Evolutionary conservation across 2,888 invertebrate genomes (phyloP), one percentile per base, ranked within the genome.

Genomic region (Zaprionus obscuricornis): DNA sequence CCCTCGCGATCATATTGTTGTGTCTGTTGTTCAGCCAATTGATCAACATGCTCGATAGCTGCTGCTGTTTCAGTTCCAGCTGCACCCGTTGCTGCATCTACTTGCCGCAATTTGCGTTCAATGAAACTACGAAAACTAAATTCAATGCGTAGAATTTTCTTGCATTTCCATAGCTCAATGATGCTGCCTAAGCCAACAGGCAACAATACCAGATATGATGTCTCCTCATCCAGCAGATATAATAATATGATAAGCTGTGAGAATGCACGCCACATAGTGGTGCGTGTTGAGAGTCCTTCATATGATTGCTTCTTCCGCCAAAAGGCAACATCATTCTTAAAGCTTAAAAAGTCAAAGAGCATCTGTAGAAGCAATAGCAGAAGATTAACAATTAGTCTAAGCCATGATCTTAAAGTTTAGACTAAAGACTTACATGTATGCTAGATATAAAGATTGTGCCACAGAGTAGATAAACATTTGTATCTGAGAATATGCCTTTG

Each of bases 111-210:
- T 6, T 76, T 65, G 42, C 79, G 71, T 0, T 50, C 34, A 8
- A 82, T 63, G 2, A 87, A 43, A 1, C 87, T 77, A 86, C 74
- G 79, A 81, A 92, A 92, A 6, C 90, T 89, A 18, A 94, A 85
- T 20, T 92, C 92, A n/a, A 96, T 87, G 88, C 96, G 96, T 2
- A 97, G 92, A 6, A 98, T 96, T 89, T 98, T 98, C 66, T 94
- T 96, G 33, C 97, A 95, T 91, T 99, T 99, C 99, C 99, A 98
- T 55, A 97, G 87, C 95, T 99, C 98, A 79, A 99, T 98, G 0
- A 98, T 52, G 8, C 95, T 93, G 47, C 96, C 96, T 64, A 98
- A 93, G 10, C 95, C 96, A 14, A 96, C 93, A 0, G 99, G 98
- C 29, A 97, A 91, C 0, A 98, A 90, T 27, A 99, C 95, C 37